Evolutionary conservation across 2,888 invertebrate genomes (phyloP), one percentile per base, ranked within the genome.

Genomic region (Plebejus anna): DNA sequence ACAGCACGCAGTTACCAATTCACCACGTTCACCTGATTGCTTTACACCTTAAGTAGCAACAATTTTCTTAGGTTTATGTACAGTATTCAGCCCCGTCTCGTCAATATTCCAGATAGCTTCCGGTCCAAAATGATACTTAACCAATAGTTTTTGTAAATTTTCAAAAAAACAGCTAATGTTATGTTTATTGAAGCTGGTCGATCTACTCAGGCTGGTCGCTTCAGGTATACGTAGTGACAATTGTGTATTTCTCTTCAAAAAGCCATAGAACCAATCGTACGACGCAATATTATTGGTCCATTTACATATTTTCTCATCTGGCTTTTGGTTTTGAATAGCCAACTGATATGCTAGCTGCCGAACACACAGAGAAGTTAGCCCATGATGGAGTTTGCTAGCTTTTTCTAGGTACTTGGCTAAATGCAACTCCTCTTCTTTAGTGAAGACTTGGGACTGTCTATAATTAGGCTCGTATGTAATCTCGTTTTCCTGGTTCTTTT

Each of bases 191-290:
- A 47, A 47, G 47, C 42, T 47, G 42, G 75, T 75, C 16, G 38
- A 38, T 32, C 55, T 70, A 75, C 42, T 47, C n/a, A 72, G 47
- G 47, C 72, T 72, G 16, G 72, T 72, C 42, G 72, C 72, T 72
- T 72, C 72, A 47, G 72, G 72, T 72, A 72, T 47, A 72, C 72
- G 47, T 47, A 72, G 47, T 72, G 72, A 72, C 72, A 72, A 72
- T 28, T 72, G 22, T 72, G 42, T 72, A 28, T 72, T 42, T 47
- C 72, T 42, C 42, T 72, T 72, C 72, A 72, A 47, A 72, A 72
- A 72, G 51, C 72, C 72, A 51, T 72, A 28, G 72, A 72, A 72
- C 72, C 72, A 72, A 72, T 72, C 47, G 42, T 72, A 72, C 42
- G 72, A 47, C 42, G 47, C 72, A 47, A 51, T 72, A 42, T 47